phyloP scores from a whole-genome alignment of 2,888 invertebrate genomes.

The Dastarcus helophoroides region DNA sequence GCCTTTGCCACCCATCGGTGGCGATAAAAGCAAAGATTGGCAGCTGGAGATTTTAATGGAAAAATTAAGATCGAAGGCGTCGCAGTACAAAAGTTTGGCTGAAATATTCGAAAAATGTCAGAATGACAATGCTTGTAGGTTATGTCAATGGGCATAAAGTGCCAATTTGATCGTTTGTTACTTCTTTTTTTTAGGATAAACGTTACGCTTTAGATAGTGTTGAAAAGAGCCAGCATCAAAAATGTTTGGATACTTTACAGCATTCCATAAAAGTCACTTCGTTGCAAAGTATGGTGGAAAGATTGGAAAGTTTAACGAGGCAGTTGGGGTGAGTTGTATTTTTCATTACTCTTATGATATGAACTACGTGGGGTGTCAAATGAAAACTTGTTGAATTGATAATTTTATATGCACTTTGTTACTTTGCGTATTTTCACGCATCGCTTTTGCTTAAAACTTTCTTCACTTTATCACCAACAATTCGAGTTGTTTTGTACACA shows the following conservation, averaged over 20 bases:
- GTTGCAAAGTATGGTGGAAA: conserved; percentile 81
- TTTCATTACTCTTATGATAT: too few relatives aligned
- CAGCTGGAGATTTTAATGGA: conserved; percentile 87
- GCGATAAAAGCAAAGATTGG: conserved; percentile 58
- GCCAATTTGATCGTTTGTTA: neutral
- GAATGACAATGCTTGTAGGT: conserved; percentile 73
- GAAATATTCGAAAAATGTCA: conserved; percentile 81
- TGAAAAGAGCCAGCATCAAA: conserved; percentile 77
- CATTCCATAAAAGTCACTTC: conserved; percentile 90
- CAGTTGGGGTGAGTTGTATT: conserved; percentile 58
- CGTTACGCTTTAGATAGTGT: conserved; percentile 75
- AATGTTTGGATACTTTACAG: conserved; percentile 83
- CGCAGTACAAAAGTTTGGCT: conserved; percentile 67
- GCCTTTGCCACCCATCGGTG: conserved; percentile 10
- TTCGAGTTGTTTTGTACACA: too few relatives aligned
- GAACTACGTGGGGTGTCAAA: too few relatives aligned
- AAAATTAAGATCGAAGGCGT: conserved; percentile 72
- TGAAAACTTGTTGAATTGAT: too few relatives aligned
- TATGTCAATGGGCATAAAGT: conserved; percentile 12
- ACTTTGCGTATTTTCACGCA: conserved; percentile 1
- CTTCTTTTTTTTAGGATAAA: conserved; percentile 58
- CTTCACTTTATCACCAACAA: too few relatives aligned
- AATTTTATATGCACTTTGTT: too few relatives aligned
- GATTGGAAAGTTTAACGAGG: conserved; percentile 80
- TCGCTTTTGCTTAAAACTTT: too few relatives aligned